A percentile compares a stretch with the other conserved stretches of the same genome.
These are phyloP conservation scores for Corythoichthys haematopterus DNA, from an alignment of 2,113 vertebrate species.

Conservation along the genomic window DNA sequence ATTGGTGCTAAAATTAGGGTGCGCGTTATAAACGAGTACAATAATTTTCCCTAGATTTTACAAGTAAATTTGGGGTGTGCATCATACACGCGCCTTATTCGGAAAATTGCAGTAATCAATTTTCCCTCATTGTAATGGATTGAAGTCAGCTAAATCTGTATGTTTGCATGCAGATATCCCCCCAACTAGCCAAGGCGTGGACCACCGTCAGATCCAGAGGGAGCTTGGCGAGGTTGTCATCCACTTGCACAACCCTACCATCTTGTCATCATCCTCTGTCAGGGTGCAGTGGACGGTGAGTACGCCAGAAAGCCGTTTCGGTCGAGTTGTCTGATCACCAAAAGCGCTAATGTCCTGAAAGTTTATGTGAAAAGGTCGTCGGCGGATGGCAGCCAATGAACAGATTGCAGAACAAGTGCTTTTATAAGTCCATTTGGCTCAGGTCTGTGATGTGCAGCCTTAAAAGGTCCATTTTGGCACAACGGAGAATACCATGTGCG, in stretches of 20 bases:
- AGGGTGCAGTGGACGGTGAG: constrained; percentile 99
- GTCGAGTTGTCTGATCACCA: constrained; percentile 39
- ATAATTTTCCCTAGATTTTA: too few relatives aligned
- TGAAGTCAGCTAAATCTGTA: neutral
- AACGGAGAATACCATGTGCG: constrained; percentile 6
- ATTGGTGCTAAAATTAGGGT: too few relatives aligned
- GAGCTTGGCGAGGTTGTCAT: constrained; percentile 90
- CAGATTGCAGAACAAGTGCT: constrained; percentile 26
- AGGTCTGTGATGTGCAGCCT: constrained; percentile 19
- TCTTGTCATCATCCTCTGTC: constrained; percentile 93
- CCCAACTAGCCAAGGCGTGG: constrained; percentile 93
- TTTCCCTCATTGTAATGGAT: neutral
- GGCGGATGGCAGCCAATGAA: constrained; percentile 18
- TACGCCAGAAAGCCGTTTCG: constrained; percentile 20
- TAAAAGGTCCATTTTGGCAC: constrained; percentile 17
- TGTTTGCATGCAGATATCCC: constrained; percentile 80
- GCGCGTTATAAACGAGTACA: too few relatives aligned
- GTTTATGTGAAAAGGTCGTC: constrained; percentile 27
- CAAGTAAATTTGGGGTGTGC: too few relatives aligned
- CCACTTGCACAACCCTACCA: constrained; percentile 95
- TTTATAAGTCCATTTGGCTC: constrained; percentile 48
- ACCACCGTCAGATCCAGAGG: constrained; percentile 95
- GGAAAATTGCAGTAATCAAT: too few relatives aligned
- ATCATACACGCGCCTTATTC: too few relatives aligned
- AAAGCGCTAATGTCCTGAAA: constrained; percentile 28